Percentiles rank a stretch among this genome's conserved stretches.
phyloP scores from a whole-genome alignment of 2,797 vertebrate genomes.

The Arnoldichthys spilopterus region DNA sequence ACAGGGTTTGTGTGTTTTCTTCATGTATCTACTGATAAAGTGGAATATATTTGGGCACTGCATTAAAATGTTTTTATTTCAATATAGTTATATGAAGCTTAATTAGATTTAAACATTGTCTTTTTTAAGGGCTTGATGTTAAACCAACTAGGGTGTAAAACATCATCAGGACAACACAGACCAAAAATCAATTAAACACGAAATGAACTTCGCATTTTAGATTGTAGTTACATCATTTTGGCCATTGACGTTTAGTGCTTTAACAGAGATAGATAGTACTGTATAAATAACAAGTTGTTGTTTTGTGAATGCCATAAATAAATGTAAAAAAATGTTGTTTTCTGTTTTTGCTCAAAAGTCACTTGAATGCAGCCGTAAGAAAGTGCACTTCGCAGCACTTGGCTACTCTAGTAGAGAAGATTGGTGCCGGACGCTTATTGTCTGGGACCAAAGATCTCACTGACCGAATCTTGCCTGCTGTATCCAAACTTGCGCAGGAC shows the following conservation, averaged over 20 bases:
- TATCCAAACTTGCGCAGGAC: constrained; percentile 87
- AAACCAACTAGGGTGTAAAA: too few species aligned
- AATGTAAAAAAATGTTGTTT: too few species aligned
- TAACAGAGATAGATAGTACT: too few species aligned
- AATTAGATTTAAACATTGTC: too few species aligned
- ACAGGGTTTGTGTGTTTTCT: background rate
- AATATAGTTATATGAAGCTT: background rate
- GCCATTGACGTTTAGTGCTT: too few species aligned
- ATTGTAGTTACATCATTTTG: too few species aligned
- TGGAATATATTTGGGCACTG: background rate
- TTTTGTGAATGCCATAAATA: constrained; percentile 1
- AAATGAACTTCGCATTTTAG: too few species aligned
- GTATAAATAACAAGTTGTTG: background rate
- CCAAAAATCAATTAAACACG: too few species aligned
- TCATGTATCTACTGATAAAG: background rate
- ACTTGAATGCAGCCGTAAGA: constrained; percentile 87
- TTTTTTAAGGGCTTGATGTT: too few species aligned
- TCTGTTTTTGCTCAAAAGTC: constrained; percentile 69
- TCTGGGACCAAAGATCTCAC: constrained; percentile 81
- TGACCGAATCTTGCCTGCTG: constrained; percentile 84
- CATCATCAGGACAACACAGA: too few species aligned
- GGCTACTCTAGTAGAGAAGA: constrained; percentile 78
- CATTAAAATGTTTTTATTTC: background rate
- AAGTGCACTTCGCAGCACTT: constrained; percentile 90
- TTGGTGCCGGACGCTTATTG: constrained; percentile 84